Base-by-base conservation (phyloP, 2,888 invertebrate genomes). In the Andrena flavipes region DNA sequence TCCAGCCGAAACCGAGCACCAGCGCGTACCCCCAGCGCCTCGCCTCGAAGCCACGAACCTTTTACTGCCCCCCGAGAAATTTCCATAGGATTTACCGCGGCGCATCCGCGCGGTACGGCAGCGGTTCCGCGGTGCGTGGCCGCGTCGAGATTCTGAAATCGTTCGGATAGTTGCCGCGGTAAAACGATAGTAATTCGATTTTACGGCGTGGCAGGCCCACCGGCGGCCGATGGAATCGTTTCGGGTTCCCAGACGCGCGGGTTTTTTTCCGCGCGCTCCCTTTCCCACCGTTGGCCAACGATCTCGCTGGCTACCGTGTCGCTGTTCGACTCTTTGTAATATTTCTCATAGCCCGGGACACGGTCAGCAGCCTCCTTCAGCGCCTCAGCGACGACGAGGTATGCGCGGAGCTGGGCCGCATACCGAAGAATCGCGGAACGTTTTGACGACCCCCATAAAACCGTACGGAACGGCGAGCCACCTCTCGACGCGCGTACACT, bases 381-480 rank as follows among this genome's bases (percentile, higher is more conserved):
- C 77, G 84, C 69, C 82, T 84, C 60, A 76, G 60, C 83, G 86
- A 81, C 87, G 86, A 85, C 85, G 76, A 90, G 88, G 91, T 90
- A 91, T 91, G 91, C 89, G 84, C 84, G 81, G 88, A 85, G 86
- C 85, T 81, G 79, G 77, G 70, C 84, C 88, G 89, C 90, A 91
- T 92, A 91, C 91, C 90, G 86, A 82, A 89, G 91, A 91, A 92
- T 91, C 90, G 90, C 91, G 88, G 87, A 92, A 89, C 91, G 89
- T 91, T 92, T 92, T 92, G 90, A 92, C 91, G 92, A 91, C 90
- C 91, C 42, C 90, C 92, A 91, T 92, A 92, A 92, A 92, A 92
- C 90, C 90, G 86, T 90, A 87, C 88, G 88, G 89, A 88, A 89
- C 89, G 88, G 87, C 87, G 83, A 88, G 86, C 85, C 89, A 85